phyloP scores from a whole-genome alignment of 64 coral and sea anemone species.

The Exaiptasia diaphana region DNA sequence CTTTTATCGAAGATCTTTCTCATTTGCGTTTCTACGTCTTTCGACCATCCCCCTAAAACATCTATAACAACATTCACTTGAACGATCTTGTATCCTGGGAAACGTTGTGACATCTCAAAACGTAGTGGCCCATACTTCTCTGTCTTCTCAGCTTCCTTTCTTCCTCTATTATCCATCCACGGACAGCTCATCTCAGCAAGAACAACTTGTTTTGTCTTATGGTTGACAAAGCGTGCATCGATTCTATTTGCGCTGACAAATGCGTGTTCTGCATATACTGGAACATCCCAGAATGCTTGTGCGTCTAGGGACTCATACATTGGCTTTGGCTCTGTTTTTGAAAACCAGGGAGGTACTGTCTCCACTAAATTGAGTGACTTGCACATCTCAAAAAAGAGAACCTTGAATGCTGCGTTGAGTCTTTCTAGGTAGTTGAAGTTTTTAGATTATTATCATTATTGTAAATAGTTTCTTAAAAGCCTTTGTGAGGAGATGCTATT shows the following conservation, averaged over 20 bases:
- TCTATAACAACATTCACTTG: neutral
- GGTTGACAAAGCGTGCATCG: conserved; percentile 11
- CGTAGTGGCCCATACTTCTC: conserved; percentile 28
- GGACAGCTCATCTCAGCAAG: neutral
- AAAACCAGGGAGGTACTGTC: neutral
- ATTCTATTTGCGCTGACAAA: conserved; percentile 36
- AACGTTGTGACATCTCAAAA: conserved; percentile 43
- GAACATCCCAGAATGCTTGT: neutral
- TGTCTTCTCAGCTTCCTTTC: neutral
- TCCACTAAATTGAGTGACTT: neutral
- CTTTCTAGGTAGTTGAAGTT: neutral
- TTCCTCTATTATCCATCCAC: neutral
- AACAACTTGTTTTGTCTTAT: no score
- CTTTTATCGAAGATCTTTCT: neutral
- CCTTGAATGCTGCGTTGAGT: neutral
- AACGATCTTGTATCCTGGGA: neutral
- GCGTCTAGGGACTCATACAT: neutral
- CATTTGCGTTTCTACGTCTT: neutral
- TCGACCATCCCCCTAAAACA: conserved; percentile 15
- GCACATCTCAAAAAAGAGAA: conserved; percentile 2
- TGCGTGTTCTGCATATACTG: conserved; percentile 29
- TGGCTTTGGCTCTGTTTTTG: neutral
- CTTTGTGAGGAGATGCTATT: neutral
- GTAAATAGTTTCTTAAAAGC: no score
- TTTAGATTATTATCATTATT: no score